Conservation (phyloP, 2,797 vertebrate genomes). For the Emys orbicularis region DNA sequence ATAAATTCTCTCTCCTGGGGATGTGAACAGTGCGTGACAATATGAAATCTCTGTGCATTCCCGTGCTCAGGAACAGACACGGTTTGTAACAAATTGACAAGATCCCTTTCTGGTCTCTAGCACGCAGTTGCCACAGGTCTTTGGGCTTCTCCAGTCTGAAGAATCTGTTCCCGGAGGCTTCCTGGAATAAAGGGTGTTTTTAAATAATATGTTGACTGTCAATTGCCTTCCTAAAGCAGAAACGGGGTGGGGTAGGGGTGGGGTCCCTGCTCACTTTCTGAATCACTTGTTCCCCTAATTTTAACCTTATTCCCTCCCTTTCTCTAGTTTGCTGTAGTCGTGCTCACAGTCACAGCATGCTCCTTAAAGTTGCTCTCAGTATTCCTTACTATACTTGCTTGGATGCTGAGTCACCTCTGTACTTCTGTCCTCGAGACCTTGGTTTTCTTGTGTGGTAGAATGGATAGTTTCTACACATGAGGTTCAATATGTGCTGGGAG, state of each 20-base stretch:
- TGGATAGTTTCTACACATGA: background rate
- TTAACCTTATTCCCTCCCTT: background rate
- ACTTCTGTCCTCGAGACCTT: background rate
- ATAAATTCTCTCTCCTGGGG: background rate
- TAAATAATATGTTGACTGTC: background rate
- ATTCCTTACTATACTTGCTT: background rate
- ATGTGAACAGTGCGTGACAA: background rate
- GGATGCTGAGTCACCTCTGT: background rate
- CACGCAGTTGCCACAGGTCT: background rate
- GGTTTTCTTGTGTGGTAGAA: background rate
- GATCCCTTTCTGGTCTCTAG: background rate
- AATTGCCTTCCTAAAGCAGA: fast-evolving
- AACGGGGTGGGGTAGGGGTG: background rate
- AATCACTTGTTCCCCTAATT: background rate
- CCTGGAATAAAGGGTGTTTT: background rate
- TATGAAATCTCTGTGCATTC: fast-evolving
- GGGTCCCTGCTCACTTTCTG: background rate
- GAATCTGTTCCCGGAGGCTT: background rate
- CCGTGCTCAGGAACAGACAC: background rate
- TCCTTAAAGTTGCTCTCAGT: background rate
- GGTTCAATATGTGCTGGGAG: background rate
- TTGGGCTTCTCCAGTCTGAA: background rate
- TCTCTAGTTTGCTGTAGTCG: background rate
- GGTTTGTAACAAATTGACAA: background rate
- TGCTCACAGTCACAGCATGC: background rate